These are phyloP conservation scores for Oncopodura yosiiana DNA, from an alignment of 1,140 invertebrate species.

Conservation along the genomic window DNA sequence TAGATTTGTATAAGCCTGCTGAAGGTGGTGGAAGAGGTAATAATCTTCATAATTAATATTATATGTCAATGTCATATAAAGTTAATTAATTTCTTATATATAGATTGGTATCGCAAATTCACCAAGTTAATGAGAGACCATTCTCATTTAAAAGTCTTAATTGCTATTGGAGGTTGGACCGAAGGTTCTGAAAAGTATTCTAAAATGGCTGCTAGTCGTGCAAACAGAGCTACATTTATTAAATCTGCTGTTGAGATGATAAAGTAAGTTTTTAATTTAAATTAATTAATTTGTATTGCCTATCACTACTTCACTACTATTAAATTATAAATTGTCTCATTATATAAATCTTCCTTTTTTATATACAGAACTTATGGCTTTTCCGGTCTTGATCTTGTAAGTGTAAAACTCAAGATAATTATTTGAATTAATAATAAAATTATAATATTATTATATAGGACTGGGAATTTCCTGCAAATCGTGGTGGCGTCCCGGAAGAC, in stretches of 20 bases:
- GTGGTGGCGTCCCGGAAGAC: conserved; percentile 61
- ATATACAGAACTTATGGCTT: conserved; percentile 57
- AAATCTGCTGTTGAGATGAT: conserved; percentile 52
- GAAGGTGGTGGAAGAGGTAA: conserved; percentile 46
- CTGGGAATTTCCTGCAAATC: conserved; percentile 69
- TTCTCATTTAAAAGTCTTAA: conserved; percentile 61
- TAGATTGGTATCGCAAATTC: conserved; percentile 56
- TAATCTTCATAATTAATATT: neutral
- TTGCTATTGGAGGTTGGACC: conserved; percentile 82
- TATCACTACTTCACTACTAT: neutral
- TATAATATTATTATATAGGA: no score
- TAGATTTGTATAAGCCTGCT: conserved; percentile 59
- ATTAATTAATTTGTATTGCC: neutral
- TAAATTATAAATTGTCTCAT: conserved; percentile 1
- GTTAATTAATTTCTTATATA: conserved; percentile 15
- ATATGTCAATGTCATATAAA: neutral
- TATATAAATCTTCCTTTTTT: conserved; percentile 36
- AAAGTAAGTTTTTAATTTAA: conserved; percentile 42
- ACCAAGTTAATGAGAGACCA: conserved; percentile 55
- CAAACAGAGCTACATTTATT: conserved; percentile 52
- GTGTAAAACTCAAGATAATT: no score
- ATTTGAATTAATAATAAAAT: no score
- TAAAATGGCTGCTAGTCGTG: conserved; percentile 51
- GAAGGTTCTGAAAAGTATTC: conserved; percentile 74
- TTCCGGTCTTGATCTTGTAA: conserved; percentile 69